phyloP scores from a whole-genome alignment of 2,113 vertebrate species.

The Phainopepla nitens region DNA sequence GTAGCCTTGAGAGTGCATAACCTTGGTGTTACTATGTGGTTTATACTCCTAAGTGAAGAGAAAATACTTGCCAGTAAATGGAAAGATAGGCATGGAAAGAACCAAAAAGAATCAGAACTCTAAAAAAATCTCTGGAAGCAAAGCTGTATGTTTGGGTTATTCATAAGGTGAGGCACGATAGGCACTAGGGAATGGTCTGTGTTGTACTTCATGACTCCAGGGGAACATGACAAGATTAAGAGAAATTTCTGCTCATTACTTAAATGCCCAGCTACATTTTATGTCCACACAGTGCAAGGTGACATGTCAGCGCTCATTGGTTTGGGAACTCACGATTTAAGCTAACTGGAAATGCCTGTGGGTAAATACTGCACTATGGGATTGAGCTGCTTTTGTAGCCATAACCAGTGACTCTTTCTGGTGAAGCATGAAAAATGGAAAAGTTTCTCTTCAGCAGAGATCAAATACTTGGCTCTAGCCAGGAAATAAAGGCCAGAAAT shows the following conservation, averaged over 20 bases:
- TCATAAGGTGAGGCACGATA: neutral
- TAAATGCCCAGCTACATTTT: neutral
- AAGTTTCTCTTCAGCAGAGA: neutral
- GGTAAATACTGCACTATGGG: neutral
- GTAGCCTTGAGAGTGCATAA: neutral
- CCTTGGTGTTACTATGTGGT: neutral
- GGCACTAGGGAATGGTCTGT: neutral
- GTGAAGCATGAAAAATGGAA: neutral
- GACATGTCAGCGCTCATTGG: neutral
- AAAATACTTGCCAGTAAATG: neutral
- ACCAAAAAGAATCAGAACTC: neutral
- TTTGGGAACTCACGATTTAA: neutral
- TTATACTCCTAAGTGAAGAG: neutral
- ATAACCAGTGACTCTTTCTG: neutral
- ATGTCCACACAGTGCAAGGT: fast-evolving
- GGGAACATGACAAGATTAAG: neutral
- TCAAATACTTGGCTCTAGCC: neutral
- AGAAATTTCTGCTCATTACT: neutral
- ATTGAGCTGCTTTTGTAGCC: neutral
- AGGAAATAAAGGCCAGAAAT: neutral
- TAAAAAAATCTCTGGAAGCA: neutral
- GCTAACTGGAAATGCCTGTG: neutral
- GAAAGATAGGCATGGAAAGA: neutral
- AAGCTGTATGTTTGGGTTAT: neutral
- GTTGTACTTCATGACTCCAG: neutral